Evolutionary conservation across 2,797 vertebrate genomes (phyloP), one percentile per base, ranked within the genome.

Genomic region (Natrix natrix): DNA sequence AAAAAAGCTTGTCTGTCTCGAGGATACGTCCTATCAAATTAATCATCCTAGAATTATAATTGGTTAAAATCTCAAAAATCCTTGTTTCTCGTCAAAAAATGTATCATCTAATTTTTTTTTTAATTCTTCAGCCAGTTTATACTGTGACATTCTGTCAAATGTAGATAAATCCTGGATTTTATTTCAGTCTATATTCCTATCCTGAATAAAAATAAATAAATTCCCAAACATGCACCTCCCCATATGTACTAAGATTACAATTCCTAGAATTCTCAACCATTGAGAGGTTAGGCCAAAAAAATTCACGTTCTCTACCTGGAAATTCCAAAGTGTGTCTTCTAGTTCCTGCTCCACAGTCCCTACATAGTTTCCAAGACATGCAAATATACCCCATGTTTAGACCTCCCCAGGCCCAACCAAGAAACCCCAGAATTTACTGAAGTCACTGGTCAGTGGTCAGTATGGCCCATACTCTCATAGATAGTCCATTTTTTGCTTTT

Each of bases 401-500:
- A 48, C 26, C 61, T 26, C 37, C 16, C 26, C 3, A 57, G 20
- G 57, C 90, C 69, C 55, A 54, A 83, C 12, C 11, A 56, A 48
- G 69, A 52, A 93, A 32, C 52, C 90, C 93, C 90, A 89, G 87
- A 24, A 78, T 52, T 89, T 86, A 89, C 87, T 86, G 87, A 89
- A 26, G 59, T 93, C 90, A 91, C 69, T 83, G 60, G 86, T 43
- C 12, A 56, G 92, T 57, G 59, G 59, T 60, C 60, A 61, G 8
- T 61, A 74, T 66, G 87, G 37, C 8, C 74, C 74, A 48, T 59
- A 56, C 69, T 54, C 92, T 59, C 55, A 32, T 54, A 92, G 89
- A 92, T 52, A 91, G 90, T 66, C 91, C 78, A 90, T 74, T 78
- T 86, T 54, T 78, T 22, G 24, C 48, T 87, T 91, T 96, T 88